Conservation (phyloP, 2,888 invertebrate genomes). For the Acanthacorydalis orientalis region DNA sequence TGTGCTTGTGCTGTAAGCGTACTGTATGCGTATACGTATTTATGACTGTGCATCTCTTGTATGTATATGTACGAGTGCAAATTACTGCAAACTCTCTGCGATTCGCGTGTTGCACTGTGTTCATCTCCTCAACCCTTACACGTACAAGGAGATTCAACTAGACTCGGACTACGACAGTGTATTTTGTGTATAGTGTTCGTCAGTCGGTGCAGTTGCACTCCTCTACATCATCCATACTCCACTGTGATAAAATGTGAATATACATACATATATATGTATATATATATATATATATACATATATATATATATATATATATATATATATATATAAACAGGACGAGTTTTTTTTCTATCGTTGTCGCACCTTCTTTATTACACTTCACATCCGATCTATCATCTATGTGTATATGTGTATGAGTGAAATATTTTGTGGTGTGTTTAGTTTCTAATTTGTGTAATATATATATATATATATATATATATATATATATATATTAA, state of each 20-base stretch:
- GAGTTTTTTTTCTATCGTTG: background rate
- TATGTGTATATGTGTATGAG: background rate
- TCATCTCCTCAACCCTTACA: background rate
- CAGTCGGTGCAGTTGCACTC: constrained; percentile 2
- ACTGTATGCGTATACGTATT: background rate
- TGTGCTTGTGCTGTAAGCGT: background rate
- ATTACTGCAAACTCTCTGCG: background rate
- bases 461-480: constrained; percentile 2
- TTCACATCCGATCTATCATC: background rate
- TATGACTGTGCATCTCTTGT: background rate
- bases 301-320: constrained; percentile 4
- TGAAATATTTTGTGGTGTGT: background rate
- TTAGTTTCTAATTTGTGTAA: background rate
- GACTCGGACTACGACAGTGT: too few relatives aligned
- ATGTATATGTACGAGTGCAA: background rate
- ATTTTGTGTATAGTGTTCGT: too few relatives aligned
- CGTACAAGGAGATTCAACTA: background rate
- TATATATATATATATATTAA: constrained; percentile 3
- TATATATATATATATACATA: constrained; percentile 4
- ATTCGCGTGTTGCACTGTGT: too few relatives aligned
- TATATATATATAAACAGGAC: constrained; percentile 1
- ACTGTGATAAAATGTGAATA: background rate
- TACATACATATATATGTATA: background rate
- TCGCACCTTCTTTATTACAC: background rate
- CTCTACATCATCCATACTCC: constrained; percentile 11